phyloP scores from a whole-genome alignment of 2,113 vertebrate genomes.

The Oenanthe melanoleuca region DNA sequence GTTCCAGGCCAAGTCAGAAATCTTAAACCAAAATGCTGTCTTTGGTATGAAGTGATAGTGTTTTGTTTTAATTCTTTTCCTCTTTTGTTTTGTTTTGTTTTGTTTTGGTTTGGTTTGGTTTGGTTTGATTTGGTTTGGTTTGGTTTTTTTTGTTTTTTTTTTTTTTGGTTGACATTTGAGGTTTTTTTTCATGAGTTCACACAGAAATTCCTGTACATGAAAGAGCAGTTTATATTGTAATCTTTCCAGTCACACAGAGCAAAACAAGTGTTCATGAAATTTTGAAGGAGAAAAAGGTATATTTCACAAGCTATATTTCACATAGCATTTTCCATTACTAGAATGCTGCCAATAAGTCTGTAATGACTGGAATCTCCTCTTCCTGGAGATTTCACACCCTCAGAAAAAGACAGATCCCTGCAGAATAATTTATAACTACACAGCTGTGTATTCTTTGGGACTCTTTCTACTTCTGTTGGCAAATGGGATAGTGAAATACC shows the following conservation, averaged over 20 bases:
- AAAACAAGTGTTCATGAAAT: not conserved
- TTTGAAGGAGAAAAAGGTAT: not conserved
- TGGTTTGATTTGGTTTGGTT: no score
- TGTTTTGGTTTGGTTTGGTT: no score
- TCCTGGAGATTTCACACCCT: not conserved
- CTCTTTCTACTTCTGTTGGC: not conserved
- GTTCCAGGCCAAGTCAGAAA: no score
- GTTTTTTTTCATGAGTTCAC: not conserved
- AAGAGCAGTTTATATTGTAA: not conserved
- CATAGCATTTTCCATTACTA: not conserved
- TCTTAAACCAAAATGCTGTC: not conserved
- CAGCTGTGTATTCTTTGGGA: not conserved
- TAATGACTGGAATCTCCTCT: not conserved
- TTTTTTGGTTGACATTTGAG: no score
- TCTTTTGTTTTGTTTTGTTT: not conserved
- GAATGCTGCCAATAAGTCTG: not conserved
- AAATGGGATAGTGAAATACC: not conserved
- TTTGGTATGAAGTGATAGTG: not conserved
- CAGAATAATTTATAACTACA: not conserved
- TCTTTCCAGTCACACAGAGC: not conserved
- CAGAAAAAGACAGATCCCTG: not conserved
- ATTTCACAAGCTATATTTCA: not conserved
- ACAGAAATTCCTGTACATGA: not conserved
- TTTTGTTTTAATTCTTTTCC: conserved; percentile 5
- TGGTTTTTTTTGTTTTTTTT: not conserved